These are phyloP conservation scores for Dusona sp. DNA, from an alignment of 2,888 invertebrate genomes.

Conservation along the genomic window DNA sequence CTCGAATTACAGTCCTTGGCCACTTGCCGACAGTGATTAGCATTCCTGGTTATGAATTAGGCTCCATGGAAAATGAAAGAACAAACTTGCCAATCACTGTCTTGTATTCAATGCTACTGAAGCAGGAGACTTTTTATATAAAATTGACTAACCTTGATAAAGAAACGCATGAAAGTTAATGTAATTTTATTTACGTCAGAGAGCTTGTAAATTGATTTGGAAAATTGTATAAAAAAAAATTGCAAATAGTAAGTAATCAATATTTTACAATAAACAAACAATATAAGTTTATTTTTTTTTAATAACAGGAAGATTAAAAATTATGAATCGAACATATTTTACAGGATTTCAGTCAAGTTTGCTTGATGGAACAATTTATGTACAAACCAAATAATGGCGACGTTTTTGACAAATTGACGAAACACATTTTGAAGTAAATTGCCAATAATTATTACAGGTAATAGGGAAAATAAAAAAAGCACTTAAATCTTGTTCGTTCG, in stretches of 20 bases:
- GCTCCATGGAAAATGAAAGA: conserved; percentile 8
- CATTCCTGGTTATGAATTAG: conserved; percentile 20
- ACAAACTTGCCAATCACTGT: not conserved
- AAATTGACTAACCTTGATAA: not conserved
- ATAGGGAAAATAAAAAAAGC: not conserved
- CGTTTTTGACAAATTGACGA: not conserved
- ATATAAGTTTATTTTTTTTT: too few species aligned
- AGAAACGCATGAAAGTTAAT: not conserved
- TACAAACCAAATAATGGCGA: not conserved
- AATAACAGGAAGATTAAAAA: too few species aligned
- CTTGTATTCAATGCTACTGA: not conserved
- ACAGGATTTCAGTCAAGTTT: too few species aligned
- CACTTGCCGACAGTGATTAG: not conserved
- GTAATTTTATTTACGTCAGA: not conserved
- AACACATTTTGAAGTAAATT: not conserved
- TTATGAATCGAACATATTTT: too few species aligned
- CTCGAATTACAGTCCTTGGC: conserved; percentile 32
- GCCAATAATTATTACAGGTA: not conserved
- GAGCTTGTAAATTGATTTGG: not conserved
- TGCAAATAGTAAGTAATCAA: too few species aligned
- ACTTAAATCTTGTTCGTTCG: too few species aligned
- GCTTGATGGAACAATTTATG: too few species aligned
- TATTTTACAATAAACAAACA: too few species aligned
- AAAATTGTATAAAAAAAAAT: not conserved
- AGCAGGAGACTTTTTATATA: not conserved